Base-by-base conservation (phyloP, 1,140 invertebrate species). In the Drosophila mojavensis region DNA sequence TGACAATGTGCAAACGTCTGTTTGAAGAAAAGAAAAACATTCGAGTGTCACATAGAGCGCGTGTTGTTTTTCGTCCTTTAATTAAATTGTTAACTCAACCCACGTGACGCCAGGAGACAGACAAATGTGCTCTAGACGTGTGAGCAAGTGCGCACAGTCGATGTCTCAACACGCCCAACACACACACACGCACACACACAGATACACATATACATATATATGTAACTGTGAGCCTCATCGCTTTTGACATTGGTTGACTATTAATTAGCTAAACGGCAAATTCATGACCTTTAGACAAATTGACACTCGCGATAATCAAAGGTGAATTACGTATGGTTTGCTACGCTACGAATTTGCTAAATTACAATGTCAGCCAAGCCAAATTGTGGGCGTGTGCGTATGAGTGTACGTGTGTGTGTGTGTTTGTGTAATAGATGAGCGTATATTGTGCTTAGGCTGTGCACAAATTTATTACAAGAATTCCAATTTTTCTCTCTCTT, bases 271-370 rank as follows among this genome's bases (percentile, higher is more conserved):
- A 79, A 85, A 88, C 82, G 60, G 5, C 75, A 78, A 69, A 70
- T 78, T 78, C 75, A 78, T 65, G 75, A 75, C 72, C 75, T 75
- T 78, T 75, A 69, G 60, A 81, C 83, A 88, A 85, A 85, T 85
- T 85, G 83, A 85, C 82, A 85, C 82, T 79, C 71, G 79, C 85
- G 82, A 85, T 85, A 85, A 85, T 88, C 82, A 85, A 79, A 76
- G 81, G 74, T 68, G 79, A 85, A 82, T 62, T 69, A 43, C 60
- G 65, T 69, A 59, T 73, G 64, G 56, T 61, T 61, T 54, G n/a
- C 24, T 36, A 33, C 33, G 28, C 48, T 30, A 17, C 26, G n/a
- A 43, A 56, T 62, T 36, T 43, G 5, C 65, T 51, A 62, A 74
- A 74, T 74, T 56, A 56, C 65, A 59, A 69, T 63, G 45, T 74